Evolutionary conservation across 1,140 invertebrate genomes (phyloP).

Genomic region (Neodiprion lecontei): DNA sequence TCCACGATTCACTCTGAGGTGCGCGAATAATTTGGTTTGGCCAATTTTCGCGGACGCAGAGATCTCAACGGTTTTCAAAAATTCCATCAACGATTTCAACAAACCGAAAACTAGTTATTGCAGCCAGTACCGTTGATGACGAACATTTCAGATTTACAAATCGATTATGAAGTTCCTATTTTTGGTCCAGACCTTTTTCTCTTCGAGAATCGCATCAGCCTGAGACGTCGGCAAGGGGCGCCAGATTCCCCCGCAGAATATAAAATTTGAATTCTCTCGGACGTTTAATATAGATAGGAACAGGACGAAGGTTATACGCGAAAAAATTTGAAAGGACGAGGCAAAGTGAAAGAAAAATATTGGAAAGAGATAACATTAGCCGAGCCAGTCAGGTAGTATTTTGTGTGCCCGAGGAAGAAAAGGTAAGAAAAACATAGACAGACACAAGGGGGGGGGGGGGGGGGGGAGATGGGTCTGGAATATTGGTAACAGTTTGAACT

Average conservation of each 20-base stretch:
- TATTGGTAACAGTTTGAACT: conserved; percentile 1
- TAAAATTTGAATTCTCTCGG: background rate
- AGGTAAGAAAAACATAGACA: background rate
- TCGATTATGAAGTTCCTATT: too few species aligned
- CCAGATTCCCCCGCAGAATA: background rate
- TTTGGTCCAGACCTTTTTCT: background rate
- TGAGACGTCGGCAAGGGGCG: background rate
- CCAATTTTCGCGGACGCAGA: too few species aligned
- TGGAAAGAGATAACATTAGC: conserved; percentile 7
- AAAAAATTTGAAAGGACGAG: background rate
- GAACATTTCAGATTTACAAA: too few species aligned
- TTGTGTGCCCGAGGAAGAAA: background rate
- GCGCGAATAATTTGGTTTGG: background rate
- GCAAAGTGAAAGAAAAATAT: background rate
- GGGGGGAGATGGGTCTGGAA: background rate
- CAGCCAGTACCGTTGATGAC: too few species aligned
- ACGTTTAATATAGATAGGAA: background rate
- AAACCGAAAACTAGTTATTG: too few species aligned
- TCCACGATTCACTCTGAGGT: background rate
- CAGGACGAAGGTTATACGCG: background rate
- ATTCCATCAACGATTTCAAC: too few species aligned
- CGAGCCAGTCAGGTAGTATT: background rate
- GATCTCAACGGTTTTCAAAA: too few species aligned
- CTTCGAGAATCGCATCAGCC: background rate
- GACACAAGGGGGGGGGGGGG: background rate